Percentiles rank a stretch among this genome's conserved stretches.
phyloP scores from a whole-genome alignment of 2,888 invertebrate species.

The Octodonta nipae region DNA sequence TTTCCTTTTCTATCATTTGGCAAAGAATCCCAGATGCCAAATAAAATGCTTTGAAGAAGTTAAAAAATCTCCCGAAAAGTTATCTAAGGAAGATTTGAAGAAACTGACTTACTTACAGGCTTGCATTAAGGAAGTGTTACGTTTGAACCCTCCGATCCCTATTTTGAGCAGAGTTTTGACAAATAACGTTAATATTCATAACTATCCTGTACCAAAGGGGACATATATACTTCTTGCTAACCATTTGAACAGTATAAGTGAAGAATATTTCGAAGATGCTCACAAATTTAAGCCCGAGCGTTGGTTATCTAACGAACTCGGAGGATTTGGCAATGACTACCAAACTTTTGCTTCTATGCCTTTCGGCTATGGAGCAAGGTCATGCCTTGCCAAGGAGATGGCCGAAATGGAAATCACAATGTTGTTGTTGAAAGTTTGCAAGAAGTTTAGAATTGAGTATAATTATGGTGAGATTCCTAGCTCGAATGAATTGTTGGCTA shows the following conservation, averaged over 20 bases:
- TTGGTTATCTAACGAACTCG: slow-evolving; percentile 37
- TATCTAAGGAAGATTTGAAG: slow-evolving; percentile 19
- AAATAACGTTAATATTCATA: slow-evolving; percentile 45
- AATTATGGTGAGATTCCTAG: slow-evolving; percentile 51
- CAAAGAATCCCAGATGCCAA: slow-evolving; percentile 50
- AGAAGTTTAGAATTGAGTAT: slow-evolving; percentile 50
- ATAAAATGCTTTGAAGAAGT: slow-evolving; percentile 49
- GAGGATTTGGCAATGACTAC: slow-evolving; percentile 13
- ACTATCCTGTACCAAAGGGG: slow-evolving; percentile 41
- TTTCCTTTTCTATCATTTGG: slow-evolving; percentile 52
- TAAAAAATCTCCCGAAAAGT: slow-evolving; percentile 19
- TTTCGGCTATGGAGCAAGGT: slow-evolving; percentile 48
- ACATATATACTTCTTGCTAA: slow-evolving; percentile 53
- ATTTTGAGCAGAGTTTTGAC: slow-evolving; percentile 46
- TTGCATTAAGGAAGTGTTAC: slow-evolving; percentile 49
- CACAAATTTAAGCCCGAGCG: slow-evolving; percentile 47
- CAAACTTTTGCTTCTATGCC: slow-evolving; percentile 48
- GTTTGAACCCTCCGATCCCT: slow-evolving; percentile 54
- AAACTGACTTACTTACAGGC: slow-evolving; percentile 45
- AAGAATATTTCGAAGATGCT: slow-evolving; percentile 53
- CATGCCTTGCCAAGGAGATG: slow-evolving; percentile 48
- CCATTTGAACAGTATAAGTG: slow-evolving; percentile 46
- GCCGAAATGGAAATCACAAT: slow-evolving; percentile 47
- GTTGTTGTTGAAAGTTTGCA: slow-evolving; percentile 44
- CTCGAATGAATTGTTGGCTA: slow-evolving; percentile 43